Evolutionary conservation across 2,113 vertebrate species (phyloP).

Genomic region (Ictalurus punctatus): DNA sequence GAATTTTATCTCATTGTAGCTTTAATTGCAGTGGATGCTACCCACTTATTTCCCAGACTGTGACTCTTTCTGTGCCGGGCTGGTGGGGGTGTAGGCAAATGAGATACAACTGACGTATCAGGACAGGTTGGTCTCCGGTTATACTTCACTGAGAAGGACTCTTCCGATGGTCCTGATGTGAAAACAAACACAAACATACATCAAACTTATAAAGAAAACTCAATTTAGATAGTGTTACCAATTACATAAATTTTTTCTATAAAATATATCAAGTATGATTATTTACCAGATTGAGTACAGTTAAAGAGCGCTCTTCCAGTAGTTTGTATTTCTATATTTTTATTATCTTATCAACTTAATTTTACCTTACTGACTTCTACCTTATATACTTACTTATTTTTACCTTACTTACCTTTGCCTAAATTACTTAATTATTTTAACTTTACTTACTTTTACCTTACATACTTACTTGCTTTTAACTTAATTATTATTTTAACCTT

Average conservation of each 20-base stretch:
- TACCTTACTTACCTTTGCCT: background rate
- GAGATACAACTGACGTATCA: constrained; percentile 84
- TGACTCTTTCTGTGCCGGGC: constrained; percentile 95
- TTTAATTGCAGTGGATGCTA: background rate
- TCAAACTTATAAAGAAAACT: background rate
- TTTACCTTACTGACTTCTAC: background rate
- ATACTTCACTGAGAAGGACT: constrained; percentile 78
- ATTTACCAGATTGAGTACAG: background rate
- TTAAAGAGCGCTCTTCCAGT: background rate
- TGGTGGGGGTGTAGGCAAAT: constrained; percentile 84
- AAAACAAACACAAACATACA: constrained; percentile 39
- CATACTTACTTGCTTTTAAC: background rate
- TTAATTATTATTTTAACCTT: no score
- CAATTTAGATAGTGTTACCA: background rate
- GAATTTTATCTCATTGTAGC: background rate
- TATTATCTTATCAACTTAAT: background rate
- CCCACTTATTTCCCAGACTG: constrained; percentile 93
- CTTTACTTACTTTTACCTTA: background rate
- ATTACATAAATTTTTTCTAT: background rate
- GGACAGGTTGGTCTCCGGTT: constrained; percentile 90
- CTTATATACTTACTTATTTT: background rate
- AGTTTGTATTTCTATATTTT: background rate
- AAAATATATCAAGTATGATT: background rate
- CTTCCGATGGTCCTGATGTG: constrained; percentile 80
- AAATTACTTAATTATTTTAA: no score